phyloP scores from a whole-genome alignment of 1,140 invertebrate species.

The Holcopasites calliopsidis region DNA sequence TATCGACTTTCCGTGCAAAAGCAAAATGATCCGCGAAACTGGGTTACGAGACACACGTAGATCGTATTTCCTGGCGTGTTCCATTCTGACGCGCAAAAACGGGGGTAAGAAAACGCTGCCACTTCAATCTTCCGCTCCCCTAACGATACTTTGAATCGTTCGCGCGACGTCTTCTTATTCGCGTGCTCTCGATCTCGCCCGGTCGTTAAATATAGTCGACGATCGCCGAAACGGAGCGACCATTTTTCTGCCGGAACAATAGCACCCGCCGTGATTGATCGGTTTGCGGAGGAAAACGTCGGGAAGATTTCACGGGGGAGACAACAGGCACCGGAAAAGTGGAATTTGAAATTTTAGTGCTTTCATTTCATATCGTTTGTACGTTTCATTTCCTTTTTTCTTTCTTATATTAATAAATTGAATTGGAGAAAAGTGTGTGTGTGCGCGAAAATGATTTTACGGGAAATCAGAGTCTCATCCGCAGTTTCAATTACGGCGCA shows the following conservation, averaged over 20 bases:
- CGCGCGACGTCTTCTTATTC: slow-evolving; percentile 28
- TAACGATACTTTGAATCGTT: slow-evolving; percentile 47
- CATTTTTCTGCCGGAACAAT: slow-evolving; percentile 35
- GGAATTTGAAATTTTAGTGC: not conserved
- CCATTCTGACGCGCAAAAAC: slow-evolving; percentile 23
- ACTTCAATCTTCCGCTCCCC: slow-evolving; percentile 32
- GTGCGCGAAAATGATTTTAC: too few species aligned
- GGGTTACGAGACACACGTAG: slow-evolving; percentile 47
- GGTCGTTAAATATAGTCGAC: slow-evolving; percentile 24
- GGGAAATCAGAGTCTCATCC: not conserved
- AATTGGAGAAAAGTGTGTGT: not conserved
- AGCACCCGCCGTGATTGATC: slow-evolving; percentile 19
- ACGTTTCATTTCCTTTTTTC: too few species aligned
- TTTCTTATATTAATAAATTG: not conserved
- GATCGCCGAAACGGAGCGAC: slow-evolving; percentile 14
- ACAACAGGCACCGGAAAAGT: not conserved
- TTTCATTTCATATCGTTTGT: too few species aligned
- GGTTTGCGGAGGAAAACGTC: slow-evolving; percentile 9
- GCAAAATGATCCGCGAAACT: slow-evolving; percentile 42
- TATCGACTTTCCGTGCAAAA: slow-evolving; percentile 30
- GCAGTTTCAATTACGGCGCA: not conserved
- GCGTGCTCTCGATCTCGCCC: not conserved
- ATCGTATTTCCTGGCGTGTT: slow-evolving; percentile 42
- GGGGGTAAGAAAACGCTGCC: slow-evolving; percentile 28
- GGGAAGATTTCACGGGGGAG: not conserved